Base-by-base conservation (phyloP, 2,888 invertebrate species). In the Ophraella communa region DNA sequence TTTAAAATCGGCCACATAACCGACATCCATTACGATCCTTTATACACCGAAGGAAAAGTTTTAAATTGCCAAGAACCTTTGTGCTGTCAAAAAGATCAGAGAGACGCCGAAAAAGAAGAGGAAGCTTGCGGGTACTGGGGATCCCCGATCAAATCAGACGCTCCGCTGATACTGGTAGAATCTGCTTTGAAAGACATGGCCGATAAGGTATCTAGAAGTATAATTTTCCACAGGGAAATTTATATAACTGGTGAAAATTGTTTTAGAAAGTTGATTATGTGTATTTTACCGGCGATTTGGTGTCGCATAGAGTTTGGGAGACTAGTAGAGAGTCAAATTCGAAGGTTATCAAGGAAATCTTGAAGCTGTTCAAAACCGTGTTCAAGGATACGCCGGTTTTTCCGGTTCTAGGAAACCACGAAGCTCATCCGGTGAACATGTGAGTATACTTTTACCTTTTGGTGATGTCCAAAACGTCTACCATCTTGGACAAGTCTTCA, bases 221-320 rank as follows among this genome's bases (percentile, higher is more conserved):
- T 45, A 45, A 11, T 20, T 11, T 45, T 45, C n/a, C n/a, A n/a
- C n/a, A n/a, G n/a, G n/a, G n/a, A n/a, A n/a, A n/a, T n/a, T n/a
- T n/a, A n/a, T n/a, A n/a, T n/a, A n/a, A n/a, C n/a, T n/a, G n/a
- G n/a, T n/a, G n/a, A n/a, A 30, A 33, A 30, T 47, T 51, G 2
- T 56, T 47, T 33, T 51, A 76, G 75, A 83, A 89, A 39, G 82
- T 89, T 18, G 88, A 89, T 68, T 85, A 86, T 21, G 84, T 96
- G 3, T 91, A 94, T 74, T 92, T 92, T 79, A 93, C 95, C 21
- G 96, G 96, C 1, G 96, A 96, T 77, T 86, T 93, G 4, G 88
- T 95, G 44, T 91, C 93, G 73, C 96, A 96, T 77, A 89, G 91
- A 67, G 87, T 94, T 14, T 97, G 96, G 96, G 88, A 89, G 70